These are phyloP conservation scores for Spea bombifrons DNA, from an alignment of 2,113 vertebrate genomes.

Conservation along the genomic window DNA sequence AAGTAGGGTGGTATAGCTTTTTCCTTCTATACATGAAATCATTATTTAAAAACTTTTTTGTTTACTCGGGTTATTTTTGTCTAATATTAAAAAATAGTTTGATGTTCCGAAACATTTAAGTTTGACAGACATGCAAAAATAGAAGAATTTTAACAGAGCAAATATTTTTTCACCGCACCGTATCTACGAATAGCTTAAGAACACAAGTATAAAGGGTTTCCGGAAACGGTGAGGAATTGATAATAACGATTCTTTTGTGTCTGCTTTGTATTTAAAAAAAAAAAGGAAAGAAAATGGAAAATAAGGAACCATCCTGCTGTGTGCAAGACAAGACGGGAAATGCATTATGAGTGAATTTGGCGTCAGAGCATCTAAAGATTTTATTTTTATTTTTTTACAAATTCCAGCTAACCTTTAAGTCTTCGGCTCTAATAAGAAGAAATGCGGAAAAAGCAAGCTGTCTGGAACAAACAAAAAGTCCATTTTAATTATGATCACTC, in stretches of 20 bases:
- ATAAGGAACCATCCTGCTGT: constrained; percentile 10
- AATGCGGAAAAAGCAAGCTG: background rate
- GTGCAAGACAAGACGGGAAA: constrained; percentile 18
- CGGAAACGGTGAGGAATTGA: background rate
- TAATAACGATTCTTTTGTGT: background rate
- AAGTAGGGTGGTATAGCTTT: too few relatives aligned
- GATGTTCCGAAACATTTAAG: too few relatives aligned
- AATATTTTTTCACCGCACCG: too few relatives aligned
- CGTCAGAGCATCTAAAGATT: constrained; percentile 7
- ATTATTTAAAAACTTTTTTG: too few relatives aligned
- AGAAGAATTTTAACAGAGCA: too few relatives aligned
- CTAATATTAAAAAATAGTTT: too few relatives aligned
- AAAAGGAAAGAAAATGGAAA: constrained; percentile 20
- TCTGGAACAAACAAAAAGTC: constrained; percentile 23
- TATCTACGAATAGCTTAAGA: too few relatives aligned
- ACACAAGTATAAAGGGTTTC: too few relatives aligned
- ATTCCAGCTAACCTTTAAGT: constrained; percentile 34
- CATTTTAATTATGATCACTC: background rate
- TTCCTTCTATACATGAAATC: too few relatives aligned
- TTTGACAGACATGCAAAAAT: too few relatives aligned
- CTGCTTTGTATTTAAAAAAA: constrained; percentile 12
- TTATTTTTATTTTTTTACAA: background rate
- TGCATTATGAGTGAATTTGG: constrained; percentile 22
- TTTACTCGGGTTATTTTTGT: too few relatives aligned
- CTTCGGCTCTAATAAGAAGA: constrained; percentile 13